Evolutionary conservation across 1,140 invertebrate species (phyloP).

Genomic region (Oryzaephilus surinamensis): DNA sequence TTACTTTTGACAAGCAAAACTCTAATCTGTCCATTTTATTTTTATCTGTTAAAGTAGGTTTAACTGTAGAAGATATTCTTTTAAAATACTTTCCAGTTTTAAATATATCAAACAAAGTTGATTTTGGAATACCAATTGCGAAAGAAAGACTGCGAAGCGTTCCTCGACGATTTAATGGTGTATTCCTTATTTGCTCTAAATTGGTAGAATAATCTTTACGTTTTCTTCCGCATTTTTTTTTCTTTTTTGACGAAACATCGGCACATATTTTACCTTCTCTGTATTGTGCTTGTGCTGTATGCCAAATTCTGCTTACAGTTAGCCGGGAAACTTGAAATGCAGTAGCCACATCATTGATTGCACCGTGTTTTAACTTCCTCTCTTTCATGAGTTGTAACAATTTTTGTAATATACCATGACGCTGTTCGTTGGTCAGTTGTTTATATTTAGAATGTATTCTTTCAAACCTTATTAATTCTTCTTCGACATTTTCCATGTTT

Average conservation of each 20-base stretch:
- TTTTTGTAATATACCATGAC: too few species aligned
- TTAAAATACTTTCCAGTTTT: slow-evolving; percentile 6
- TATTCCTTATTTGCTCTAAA: slow-evolving; percentile 8
- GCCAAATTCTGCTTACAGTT: slow-evolving; percentile 3
- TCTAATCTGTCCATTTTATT: slow-evolving; percentile 9
- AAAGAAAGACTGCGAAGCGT: slow-evolving; percentile 4
- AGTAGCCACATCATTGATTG: too few species aligned
- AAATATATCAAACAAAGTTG: slow-evolving; percentile 7
- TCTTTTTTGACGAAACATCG: slow-evolving; percentile 11
- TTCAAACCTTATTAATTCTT: too few species aligned
- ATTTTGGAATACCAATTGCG: slow-evolving; percentile 7
- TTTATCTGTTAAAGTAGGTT: slow-evolving; percentile 5
- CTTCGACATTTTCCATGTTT: too few species aligned
- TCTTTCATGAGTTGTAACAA: too few species aligned
- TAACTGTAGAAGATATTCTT: slow-evolving; percentile 8
- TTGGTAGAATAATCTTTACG: slow-evolving; percentile 4
- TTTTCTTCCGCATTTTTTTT: slow-evolving; percentile 7
- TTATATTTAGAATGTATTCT: too few species aligned
- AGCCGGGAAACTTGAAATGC: slow-evolving; percentile 1
- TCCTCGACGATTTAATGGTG: slow-evolving; percentile 4
- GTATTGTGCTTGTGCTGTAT: slow-evolving; percentile 8
- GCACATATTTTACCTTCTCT: slow-evolving; percentile 7
- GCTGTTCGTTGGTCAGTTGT: too few species aligned
- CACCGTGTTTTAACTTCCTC: too few species aligned
- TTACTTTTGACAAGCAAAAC: slow-evolving; percentile 11